phyloP scores from a whole-genome alignment of 2,888 invertebrate genomes.

The Perdita meconis region DNA sequence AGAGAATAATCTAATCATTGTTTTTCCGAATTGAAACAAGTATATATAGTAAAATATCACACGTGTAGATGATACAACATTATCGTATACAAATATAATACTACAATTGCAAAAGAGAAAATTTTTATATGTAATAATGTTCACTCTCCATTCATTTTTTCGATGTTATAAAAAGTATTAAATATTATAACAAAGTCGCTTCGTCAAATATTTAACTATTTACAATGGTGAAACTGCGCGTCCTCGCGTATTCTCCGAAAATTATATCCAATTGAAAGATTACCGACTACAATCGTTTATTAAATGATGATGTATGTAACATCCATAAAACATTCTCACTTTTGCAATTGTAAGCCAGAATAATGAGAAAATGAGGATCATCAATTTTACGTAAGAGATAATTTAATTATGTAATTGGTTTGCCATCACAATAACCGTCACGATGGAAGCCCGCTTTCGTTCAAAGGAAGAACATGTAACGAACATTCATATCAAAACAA shows the following conservation, averaged over 20 bases:
- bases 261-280: not conserved
- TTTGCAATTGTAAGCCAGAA: conserved; percentile 31
- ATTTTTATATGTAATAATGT: no score
- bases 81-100: conserved; percentile 25
- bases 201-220: not conserved
- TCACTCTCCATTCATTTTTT: no score
- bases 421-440: conserved; percentile 51
- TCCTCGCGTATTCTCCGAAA: not conserved
- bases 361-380: conserved; percentile 11
- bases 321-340: conserved; percentile 28
- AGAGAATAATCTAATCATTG: conserved; percentile 13
- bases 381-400: conserved; percentile 15
- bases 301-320: conserved; percentile 8
- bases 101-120: conserved; percentile 33
- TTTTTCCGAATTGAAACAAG: conserved; percentile 11
- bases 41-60: conserved; percentile 16
- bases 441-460: conserved; percentile 68
- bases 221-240: no score
- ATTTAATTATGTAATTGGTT: conserved; percentile 25
- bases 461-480: conserved; percentile 51
- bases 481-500: conserved; percentile 36
- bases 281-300: not conserved
- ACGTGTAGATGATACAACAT: conserved; percentile 11
- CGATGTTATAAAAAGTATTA: no score
- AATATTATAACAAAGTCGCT: conserved; percentile 1